Evolutionary conservation across 2,113 vertebrate genomes (phyloP).

Genomic region (Chloropsis cyanopogon): DNA sequence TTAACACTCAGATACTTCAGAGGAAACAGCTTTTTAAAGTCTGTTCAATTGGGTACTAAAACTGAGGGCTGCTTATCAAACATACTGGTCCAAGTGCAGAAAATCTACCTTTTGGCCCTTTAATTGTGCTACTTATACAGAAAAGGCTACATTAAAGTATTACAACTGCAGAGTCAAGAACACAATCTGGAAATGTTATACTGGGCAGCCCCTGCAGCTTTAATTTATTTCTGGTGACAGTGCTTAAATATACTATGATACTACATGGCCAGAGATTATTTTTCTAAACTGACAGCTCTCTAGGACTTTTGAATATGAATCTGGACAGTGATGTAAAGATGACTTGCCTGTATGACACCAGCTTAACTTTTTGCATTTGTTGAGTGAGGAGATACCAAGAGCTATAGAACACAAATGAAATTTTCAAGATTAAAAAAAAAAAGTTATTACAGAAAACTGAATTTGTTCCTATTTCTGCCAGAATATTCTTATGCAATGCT

Average conservation of each 20-base stretch:
- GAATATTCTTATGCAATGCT: not conserved
- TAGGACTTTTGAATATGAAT: not conserved
- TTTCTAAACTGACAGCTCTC: not conserved
- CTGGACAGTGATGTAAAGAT: not conserved
- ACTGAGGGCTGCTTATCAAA: not conserved
- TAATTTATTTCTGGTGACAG: not conserved
- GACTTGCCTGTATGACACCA: not conserved
- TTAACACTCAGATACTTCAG: not conserved
- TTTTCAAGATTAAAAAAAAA: not conserved
- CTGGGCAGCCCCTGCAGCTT: not conserved
- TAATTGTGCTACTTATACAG: not conserved
- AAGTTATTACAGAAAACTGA: not conserved
- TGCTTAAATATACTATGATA: not conserved
- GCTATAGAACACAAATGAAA: not conserved
- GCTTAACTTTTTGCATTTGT: not conserved
- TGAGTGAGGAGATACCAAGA: not conserved
- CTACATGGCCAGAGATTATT: not conserved
- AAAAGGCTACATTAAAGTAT: not conserved
- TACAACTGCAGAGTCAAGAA: not conserved
- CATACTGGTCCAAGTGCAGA: not conserved
- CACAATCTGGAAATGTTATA: not conserved
- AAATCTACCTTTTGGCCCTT: not conserved
- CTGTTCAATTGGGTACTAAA: not conserved
- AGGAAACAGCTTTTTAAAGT: not conserved
- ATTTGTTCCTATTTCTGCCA: not conserved